Evolutionary conservation across 2,113 vertebrate species (phyloP).

Genomic region (Podiceps cristatus): DNA sequence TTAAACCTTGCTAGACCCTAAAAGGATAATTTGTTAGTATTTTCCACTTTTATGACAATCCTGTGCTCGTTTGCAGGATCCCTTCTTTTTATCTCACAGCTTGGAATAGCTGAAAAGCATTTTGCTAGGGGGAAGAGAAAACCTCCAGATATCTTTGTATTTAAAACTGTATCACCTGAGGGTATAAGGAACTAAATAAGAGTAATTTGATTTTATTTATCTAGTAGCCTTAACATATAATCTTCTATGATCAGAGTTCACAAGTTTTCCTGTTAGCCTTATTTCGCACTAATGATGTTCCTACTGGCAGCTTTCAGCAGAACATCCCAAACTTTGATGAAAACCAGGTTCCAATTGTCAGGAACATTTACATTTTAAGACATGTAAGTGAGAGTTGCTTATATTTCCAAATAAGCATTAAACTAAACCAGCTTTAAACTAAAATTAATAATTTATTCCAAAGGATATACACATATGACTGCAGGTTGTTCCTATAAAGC

Average conservation of each 20-base stretch:
- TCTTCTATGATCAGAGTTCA: background rate
- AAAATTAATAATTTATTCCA: background rate
- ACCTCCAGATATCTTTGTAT: conserved; percentile 9
- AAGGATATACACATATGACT: background rate
- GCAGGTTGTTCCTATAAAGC: background rate
- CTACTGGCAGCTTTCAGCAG: background rate
- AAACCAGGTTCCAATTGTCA: conserved; percentile 5
- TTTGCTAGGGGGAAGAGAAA: background rate
- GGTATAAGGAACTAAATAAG: background rate
- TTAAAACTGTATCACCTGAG: conserved; percentile 14
- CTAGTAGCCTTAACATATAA: background rate
- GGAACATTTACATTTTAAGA: background rate
- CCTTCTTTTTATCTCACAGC: conserved; percentile 67
- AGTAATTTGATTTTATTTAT: conserved; percentile 15
- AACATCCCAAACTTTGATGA: background rate
- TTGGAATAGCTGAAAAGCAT: conserved; percentile 48
- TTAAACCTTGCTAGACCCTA: conserved; percentile 63
- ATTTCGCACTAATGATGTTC: conserved; percentile 6
- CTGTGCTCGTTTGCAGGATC: conserved; percentile 49
- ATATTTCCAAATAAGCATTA: background rate
- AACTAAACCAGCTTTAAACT: background rate
- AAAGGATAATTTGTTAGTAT: conserved; percentile 73
- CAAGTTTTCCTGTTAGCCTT: conserved; percentile 5
- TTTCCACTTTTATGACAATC: conserved; percentile 68
- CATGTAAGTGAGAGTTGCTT: background rate